Conservation (phyloP, 2,113 vertebrate species). For the Ornithorhynchus anatinus region DNA sequence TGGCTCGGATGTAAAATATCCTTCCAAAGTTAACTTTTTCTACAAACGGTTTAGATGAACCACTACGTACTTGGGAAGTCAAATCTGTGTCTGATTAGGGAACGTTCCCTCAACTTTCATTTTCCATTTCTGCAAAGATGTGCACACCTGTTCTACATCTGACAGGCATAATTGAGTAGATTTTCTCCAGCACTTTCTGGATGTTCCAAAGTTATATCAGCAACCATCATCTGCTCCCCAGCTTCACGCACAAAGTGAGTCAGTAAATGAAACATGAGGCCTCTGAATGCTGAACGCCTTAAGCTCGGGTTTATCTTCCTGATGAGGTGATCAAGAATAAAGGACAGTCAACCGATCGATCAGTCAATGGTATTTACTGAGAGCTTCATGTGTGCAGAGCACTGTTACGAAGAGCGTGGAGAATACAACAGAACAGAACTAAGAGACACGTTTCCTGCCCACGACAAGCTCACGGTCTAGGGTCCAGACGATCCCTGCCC, state of each 20-base stretch:
- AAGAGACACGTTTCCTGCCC: too few species aligned
- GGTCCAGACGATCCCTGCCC: constrained; percentile 49
- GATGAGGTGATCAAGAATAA: constrained; percentile 51
- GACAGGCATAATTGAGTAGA: constrained; percentile 30
- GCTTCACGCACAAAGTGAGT: constrained; percentile 39
- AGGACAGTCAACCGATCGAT: too few species aligned
- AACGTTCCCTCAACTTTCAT: constrained; percentile 11
- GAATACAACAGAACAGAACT: too few species aligned
- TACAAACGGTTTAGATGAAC: not conserved
- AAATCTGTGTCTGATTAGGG: constrained; percentile 14
- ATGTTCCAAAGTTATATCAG: constrained; percentile 31
- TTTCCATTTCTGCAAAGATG: constrained; percentile 32
- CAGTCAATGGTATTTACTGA: too few species aligned
- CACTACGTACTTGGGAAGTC: constrained; percentile 17
- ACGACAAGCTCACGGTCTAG: too few species aligned
- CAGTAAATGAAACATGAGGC: constrained; percentile 35
- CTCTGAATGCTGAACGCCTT: constrained; percentile 41
- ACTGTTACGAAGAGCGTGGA: too few species aligned
- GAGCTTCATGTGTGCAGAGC: too few species aligned
- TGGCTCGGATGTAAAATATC: too few species aligned
- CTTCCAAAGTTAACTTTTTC: constrained; percentile 8
- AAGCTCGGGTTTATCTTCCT: constrained; percentile 40
- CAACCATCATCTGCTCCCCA: constrained; percentile 34
- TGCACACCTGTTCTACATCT: constrained; percentile 26
- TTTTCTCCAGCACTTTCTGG: constrained; percentile 34